phyloP scores from a whole-genome alignment of 2,113 vertebrate genomes.

The Pygoscelis antarcticus region DNA sequence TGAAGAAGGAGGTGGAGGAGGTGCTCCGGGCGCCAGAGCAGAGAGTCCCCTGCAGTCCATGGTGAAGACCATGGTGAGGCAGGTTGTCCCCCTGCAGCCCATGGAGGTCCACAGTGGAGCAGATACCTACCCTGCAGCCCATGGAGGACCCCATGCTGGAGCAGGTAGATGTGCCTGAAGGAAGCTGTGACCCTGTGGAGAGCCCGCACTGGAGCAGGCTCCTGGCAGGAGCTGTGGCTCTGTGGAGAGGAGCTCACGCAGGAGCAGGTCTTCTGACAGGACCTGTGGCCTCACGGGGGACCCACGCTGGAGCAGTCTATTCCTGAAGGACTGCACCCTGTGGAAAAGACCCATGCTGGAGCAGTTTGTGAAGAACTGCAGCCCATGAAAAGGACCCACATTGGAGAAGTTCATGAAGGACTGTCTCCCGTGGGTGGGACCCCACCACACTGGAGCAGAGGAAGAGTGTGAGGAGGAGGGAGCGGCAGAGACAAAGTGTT shows the following conservation, averaged over 20 bases:
- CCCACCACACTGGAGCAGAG: not conserved
- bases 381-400: not conserved
- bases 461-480: no score
- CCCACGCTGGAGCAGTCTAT: not conserved
- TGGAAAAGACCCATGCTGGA: not conserved
- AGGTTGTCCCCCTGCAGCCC: not conserved
- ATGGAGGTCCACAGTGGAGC: not conserved
- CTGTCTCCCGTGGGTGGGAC: not conserved
- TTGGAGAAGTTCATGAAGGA: not conserved
- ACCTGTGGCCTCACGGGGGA: not conserved
- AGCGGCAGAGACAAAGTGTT: no score
- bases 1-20: not conserved
- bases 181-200: not conserved
- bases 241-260: no score
- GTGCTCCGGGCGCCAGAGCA: accelerated
- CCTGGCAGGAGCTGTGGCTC: no score
- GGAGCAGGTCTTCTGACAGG: no score
- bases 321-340: not conserved
- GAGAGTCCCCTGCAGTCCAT: not conserved
- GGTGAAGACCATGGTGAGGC: not conserved
- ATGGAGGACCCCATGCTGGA: not conserved
- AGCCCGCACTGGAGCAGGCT: no score
- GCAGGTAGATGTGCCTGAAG: not conserved
- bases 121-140: not conserved
- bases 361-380: not conserved